Evolutionary conservation across 2,113 vertebrate species (phyloP).

Genomic region (Clarias gariepinus): DNA sequence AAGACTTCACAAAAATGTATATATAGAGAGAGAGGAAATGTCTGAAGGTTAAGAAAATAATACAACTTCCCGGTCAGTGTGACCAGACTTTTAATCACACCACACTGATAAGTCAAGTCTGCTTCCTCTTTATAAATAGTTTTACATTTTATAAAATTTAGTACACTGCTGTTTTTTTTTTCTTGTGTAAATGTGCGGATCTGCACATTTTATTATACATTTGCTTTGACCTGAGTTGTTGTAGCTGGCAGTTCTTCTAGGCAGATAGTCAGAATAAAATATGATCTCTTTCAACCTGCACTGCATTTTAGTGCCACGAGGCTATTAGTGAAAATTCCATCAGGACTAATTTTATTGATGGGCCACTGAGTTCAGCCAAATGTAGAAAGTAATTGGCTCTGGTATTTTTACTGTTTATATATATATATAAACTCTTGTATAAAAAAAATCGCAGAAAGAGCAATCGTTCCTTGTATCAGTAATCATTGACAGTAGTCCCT

Average conservation of each 20-base stretch:
- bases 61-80: not conserved
- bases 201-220: not conserved
- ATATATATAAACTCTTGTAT: not conserved
- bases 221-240: slow-evolving; percentile 5
- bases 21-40: not conserved
- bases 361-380: not conserved
- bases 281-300: not conserved
- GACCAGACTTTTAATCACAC: not conserved
- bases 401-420: not conserved
- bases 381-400: not conserved
- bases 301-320: not conserved
- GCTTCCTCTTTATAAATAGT: not conserved
- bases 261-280: not conserved
- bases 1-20: not conserved
- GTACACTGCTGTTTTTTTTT: not conserved
- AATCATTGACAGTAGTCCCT: not conserved
- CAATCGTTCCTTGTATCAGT: no score
- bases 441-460: no score
- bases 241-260: not conserved
- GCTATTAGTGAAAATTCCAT: slow-evolving; percentile 13
- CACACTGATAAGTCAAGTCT: not conserved
- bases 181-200: no score
- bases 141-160: not conserved
- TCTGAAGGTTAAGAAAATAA: not conserved
- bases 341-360: not conserved